Conservation (phyloP, 37 sponge, comb jelly and placozoan genomes). For the Diacarnus erythraeanus region DNA sequence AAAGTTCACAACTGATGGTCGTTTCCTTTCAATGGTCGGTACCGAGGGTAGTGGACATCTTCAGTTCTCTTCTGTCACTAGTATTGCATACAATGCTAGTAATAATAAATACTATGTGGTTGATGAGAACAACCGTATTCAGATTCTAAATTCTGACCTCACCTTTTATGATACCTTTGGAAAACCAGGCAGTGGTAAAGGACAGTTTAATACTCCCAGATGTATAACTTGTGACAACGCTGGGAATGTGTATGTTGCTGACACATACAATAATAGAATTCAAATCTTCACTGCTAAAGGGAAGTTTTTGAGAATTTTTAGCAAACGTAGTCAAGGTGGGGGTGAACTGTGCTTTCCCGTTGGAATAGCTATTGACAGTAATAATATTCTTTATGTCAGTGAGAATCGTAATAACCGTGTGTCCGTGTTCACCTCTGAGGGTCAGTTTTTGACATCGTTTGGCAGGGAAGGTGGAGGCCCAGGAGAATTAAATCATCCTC, state of each 20-base stretch:
- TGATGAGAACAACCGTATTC: slow-evolving; percentile 39
- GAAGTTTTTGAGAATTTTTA: slow-evolving; percentile 9
- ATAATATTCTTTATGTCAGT: not conserved
- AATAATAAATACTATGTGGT: slow-evolving; percentile 48
- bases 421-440: slow-evolving; percentile 14
- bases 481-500: not conserved
- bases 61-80: no score
- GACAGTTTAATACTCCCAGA: not conserved
- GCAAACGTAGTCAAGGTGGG: not conserved
- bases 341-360: not conserved
- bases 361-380: not conserved
- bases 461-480: not conserved
- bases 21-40: no score
- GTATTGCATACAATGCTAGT: no score
- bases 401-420: slow-evolving; percentile 8
- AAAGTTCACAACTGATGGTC: no score
- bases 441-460: slow-evolving; percentile 4
- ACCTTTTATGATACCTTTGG: slow-evolving; percentile 7
- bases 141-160: slow-evolving; percentile 24
- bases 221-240: not conserved
- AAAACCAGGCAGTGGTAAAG: not conserved
- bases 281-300: slow-evolving; percentile 36
- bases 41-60: no score
- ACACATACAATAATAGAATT: slow-evolving; percentile 14
- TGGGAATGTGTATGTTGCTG: slow-evolving; percentile 35